Base-by-base conservation (phyloP, 2,888 invertebrate species). In the Tortrix viridana region DNA sequence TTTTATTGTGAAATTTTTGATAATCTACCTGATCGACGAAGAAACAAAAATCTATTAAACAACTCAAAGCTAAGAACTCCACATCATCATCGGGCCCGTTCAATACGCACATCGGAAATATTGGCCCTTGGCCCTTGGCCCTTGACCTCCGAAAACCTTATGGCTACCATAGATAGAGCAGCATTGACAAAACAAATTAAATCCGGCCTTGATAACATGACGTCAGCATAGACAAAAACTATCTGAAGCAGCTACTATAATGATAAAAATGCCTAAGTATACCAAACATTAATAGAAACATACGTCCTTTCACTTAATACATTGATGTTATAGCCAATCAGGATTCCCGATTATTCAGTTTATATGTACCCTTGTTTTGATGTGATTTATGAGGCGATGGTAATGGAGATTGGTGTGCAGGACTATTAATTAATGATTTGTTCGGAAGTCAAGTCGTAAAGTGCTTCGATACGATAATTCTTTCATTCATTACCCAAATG, bases 391-490 rank as follows among this genome's bases (percentile, higher is more conserved):
- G 37, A n/a, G 1, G 37, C 55, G 37, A 37, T 22, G 49, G 49
- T 50, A 50, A 61, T 49, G 44, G 61, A 49, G 54, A 56, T 60
- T 50, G 55, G 55, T 50, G 49, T 44, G 44, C 49, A 41, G 46
- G 16, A 48, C 26, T 37, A 50, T 49, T 56, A 50, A 50, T 50
- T 32, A 32, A 50, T 50, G 55, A 61, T 56, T 55, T 49, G 43
- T 61, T 44, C 16, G 37, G 38, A 26, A 55, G 44, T 32, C 50
- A 43, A 49, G 54, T 32, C 50, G 50, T 32, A 43, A n/a, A 49
- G 55, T 44, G 49, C 41, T 54, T n/a, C 20, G 46, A 46, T 60
- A n/a, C 49, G 14, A n/a, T n/a, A n/a, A n/a, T n/a, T n/a, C n/a
- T n/a, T n/a, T 59, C 9, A 12, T 12, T 32, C 12, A 32, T 32